Evolutionary conservation across 2,888 invertebrate genomes (phyloP), one percentile per base, ranked within the genome.

Genomic region (Drosophila limbata): DNA sequence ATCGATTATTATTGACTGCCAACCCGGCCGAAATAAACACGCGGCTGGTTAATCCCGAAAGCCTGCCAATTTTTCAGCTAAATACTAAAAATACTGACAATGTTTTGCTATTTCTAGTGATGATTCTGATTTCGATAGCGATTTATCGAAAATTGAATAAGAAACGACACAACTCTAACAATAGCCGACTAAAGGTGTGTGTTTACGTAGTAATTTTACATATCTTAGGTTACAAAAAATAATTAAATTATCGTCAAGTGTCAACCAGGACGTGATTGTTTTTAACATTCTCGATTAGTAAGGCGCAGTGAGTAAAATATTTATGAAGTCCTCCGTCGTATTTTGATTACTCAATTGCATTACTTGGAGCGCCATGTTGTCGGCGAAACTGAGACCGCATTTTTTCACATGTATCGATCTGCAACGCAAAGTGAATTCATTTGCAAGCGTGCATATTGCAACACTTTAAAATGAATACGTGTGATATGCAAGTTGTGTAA

Each of bases 221-320:
- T 62, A 51, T 74, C 56, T 55, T 59, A 44, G 60, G 57, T 69
- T 79, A 65, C 47, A 62, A 52, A 48, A 33, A 33, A 55, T 62
- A 79, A 79, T 69, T 69, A 13, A 65, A 33, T 48, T 51, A 55
- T 47, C 15, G 28, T 28, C 13, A 19, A 40, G 60, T 75, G 61
- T 28, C 17, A 50, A 61, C 3, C 4, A 48, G 39, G n/a, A 55
- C 15, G 33, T 55, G 65, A 62, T 28, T 42, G 13, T 65, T 11
- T 33, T 15, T 8, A 59, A 25, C n/a, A 17, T 44, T 50, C 0
- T 1, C 15, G 55, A 28, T 4, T 60, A 44, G 25, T 60, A 53
- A 56, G 63, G 53, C 83, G 77, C 81, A 81, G 81, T 81, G 88
- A 81, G 81, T 81, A 88, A 55, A 45, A 50, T 65, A 44, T 19